These are phyloP conservation scores for Leptopterna dolabrata DNA, from an alignment of 2,888 invertebrate genomes.

Conservation along the genomic window DNA sequence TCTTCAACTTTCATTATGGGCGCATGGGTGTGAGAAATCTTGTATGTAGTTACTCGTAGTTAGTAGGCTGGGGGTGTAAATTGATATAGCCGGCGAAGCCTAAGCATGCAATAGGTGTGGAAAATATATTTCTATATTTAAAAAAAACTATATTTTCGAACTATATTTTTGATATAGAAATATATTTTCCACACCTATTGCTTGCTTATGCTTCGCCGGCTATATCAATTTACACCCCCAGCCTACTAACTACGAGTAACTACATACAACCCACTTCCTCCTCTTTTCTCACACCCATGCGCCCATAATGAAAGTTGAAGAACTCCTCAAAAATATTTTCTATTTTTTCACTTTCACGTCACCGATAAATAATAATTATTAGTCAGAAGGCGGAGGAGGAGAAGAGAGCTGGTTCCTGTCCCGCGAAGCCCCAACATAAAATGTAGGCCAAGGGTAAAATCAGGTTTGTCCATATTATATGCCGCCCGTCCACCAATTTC, in stretches of 20 bases:
- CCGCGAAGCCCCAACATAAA: neutral
- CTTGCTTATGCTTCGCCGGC: neutral
- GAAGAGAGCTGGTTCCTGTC: neutral
- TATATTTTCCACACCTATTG: too few species aligned
- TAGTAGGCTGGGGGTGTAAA: neutral
- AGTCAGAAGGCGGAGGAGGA: slow-evolving; percentile 9
- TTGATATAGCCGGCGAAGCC: neutral
- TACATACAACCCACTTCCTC: too few species aligned
- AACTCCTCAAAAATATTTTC: neutral
- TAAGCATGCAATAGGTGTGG: too few species aligned
- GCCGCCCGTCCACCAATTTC: neutral
- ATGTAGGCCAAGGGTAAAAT: slow-evolving; percentile 26
- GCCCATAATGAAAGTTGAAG: neutral
- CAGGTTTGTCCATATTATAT: slow-evolving; percentile 8
- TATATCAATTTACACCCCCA: neutral
- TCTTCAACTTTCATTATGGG: neutral
- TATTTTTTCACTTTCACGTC: slow-evolving; percentile 17
- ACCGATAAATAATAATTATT: slow-evolving; percentile 18
- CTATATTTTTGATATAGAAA: too few species aligned
- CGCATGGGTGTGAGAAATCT: neutral
- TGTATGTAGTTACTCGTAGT: neutral
- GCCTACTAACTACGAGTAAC: neutral
- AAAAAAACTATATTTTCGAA: too few species aligned
- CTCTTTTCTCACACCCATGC: neutral
- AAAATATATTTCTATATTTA: too few species aligned